A percentile compares a stretch with the other conserved stretches of the same genome.
Evolutionary conservation across 2,113 vertebrate species (phyloP).

Genomic region (Amphiprion ocellaris): DNA sequence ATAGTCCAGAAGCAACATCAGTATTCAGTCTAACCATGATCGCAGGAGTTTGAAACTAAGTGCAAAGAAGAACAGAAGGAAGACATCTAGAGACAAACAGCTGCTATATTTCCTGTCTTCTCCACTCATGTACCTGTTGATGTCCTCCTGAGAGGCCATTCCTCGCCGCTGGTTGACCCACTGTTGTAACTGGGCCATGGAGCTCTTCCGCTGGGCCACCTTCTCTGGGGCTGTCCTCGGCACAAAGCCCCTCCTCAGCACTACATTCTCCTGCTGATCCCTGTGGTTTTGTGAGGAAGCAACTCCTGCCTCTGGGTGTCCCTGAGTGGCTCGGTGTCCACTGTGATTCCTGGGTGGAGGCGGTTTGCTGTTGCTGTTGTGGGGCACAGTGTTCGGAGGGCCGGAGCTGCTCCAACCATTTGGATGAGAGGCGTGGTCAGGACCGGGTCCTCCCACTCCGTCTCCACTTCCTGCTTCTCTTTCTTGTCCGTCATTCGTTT

Average conservation of each 20-base stretch:
- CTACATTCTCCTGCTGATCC: constrained; percentile 79
- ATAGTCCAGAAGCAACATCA: too few relatives aligned
- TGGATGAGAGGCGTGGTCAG: constrained; percentile 53
- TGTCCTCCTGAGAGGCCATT: constrained; percentile 85
- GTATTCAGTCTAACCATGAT: too few relatives aligned
- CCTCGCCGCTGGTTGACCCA: constrained; percentile 94
- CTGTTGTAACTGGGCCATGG: constrained; percentile 96
- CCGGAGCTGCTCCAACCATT: constrained; percentile 87
- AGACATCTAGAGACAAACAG: too few relatives aligned
- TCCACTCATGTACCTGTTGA: constrained; percentile 86
- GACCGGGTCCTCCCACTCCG: constrained; percentile 27
- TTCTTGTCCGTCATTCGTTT: constrained; percentile 35
- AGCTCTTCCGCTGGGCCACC: constrained; percentile 94
- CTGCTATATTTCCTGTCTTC: not conserved
- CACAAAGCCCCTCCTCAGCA: constrained; percentile 84
- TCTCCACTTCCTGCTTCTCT: constrained; percentile 28
- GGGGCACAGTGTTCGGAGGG: constrained; percentile 70
- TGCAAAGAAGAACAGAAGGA: too few relatives aligned
- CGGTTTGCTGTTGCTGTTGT: constrained; percentile 34
- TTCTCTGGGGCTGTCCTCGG: constrained; percentile 89
- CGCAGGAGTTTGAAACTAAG: too few relatives aligned
- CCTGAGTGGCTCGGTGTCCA: constrained; percentile 63
- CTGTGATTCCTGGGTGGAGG: constrained; percentile 44
- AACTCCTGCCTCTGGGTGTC: constrained; percentile 46
- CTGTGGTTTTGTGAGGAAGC: constrained; percentile 29